A percentile compares a stretch with the other conserved stretches of the same genome.
These are phyloP conservation scores for Mystacornis crossleyi DNA, from an alignment of 2,113 vertebrate genomes.

Conservation along the genomic window DNA sequence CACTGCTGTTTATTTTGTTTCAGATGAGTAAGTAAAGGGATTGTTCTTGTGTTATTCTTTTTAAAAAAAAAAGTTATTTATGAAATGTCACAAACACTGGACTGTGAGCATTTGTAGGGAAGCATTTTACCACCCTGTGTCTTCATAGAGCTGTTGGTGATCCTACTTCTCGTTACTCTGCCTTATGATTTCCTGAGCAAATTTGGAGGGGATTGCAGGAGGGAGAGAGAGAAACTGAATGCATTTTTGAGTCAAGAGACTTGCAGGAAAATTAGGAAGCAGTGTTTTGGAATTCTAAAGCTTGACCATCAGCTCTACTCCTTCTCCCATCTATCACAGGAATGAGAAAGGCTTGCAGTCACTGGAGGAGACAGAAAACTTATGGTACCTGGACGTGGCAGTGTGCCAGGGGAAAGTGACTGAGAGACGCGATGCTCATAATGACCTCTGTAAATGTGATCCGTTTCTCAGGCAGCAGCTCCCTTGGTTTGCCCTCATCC, in stretches of 20 bases:
- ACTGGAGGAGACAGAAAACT: not conserved
- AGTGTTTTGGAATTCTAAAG: constrained; percentile 49
- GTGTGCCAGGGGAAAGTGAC: not conserved
- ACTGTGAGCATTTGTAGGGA: constrained; percentile 85
- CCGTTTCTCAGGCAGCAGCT: constrained; percentile 1
- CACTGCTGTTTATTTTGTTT: constrained; percentile 89
- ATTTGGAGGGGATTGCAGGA: not conserved
- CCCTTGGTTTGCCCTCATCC: not conserved
- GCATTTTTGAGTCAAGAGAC: not conserved
- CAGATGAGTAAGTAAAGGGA: constrained; percentile 87
- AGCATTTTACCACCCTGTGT: constrained; percentile 82
- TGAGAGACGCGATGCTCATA: constrained; percentile 34
- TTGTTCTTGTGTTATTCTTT: constrained; percentile 85
- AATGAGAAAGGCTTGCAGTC: not conserved
- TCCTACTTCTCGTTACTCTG: constrained; percentile 71
- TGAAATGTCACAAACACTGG: constrained; percentile 89
- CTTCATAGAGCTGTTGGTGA: constrained; percentile 79
- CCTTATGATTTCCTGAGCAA: constrained; percentile 65
- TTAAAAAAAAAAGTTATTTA: constrained; percentile 78
- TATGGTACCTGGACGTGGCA: fast-evolving
- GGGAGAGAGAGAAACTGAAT: not conserved
- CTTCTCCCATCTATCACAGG: constrained; percentile 4
- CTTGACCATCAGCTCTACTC: constrained; percentile 3
- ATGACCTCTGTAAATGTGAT: constrained; percentile 59
- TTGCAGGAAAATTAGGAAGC: not conserved